Base-by-base conservation (phyloP, 2,113 vertebrate species). In the Channa argus region DNA sequence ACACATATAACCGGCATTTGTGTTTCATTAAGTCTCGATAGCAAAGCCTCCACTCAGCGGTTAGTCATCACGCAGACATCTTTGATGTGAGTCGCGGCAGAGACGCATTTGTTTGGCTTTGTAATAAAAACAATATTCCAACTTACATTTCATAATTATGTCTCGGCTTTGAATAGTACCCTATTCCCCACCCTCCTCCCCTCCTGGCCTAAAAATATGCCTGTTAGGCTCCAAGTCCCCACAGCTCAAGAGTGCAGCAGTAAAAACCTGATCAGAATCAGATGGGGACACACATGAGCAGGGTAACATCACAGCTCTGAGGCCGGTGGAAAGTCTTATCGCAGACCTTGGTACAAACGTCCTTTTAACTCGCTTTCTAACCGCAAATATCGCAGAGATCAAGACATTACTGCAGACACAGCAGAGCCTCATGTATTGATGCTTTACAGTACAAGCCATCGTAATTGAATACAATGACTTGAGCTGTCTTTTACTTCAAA, bases 71-170 rank as follows among this genome's bases (percentile, higher is more conserved):
- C 84, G 71, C 87, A 89, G 80, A 82, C 85, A 63, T 63, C 92
- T 93, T 94, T 94, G 92, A 94, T 92, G 90, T 89, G 85, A 88
- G 63, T 62, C 47, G 65, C 84, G 80, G 79, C 81, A 63, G 83
- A 89, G 91, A 88, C 79, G 63, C 88, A 82, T 91, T 94, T 93
- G 92, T 94, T 94, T 94, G 87, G 87, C 89, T 92, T 93, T 86
- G 87, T 92, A 94, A 94, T 94, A 91, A 94, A 95, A 94, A 92
- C 87, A 93, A 92, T 93, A 92, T 90, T 93, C 86, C 77, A 80
- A 87, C 68, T 87, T 87, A 86, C 84, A 86, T 91, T 90, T 91
- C 79, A 90, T 90, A 94, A 94, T 94, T 92, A 89, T 56, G 84
- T 84, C 83, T 91, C 70, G 33, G 63, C 80, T 89, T 89, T 91